A percentile compares a stretch with the other conserved stretches of the same genome.
Evolutionary conservation across 2,113 vertebrate species (phyloP).

Genomic region (Psettodes erumei): DNA sequence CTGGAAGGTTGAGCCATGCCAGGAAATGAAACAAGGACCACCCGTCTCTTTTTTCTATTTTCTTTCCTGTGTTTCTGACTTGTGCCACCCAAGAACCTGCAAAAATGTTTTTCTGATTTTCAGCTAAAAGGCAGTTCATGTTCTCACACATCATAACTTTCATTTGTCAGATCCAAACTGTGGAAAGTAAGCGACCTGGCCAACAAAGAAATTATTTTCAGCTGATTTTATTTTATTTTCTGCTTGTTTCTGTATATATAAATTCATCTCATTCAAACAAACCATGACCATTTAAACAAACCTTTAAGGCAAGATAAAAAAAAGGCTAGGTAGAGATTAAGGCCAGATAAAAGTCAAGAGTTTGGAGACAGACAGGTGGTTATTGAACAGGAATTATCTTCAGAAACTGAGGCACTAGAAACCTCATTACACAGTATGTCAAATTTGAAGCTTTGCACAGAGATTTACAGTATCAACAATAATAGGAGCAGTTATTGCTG

Average conservation of each 20-base stretch:
- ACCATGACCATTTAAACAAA: no score
- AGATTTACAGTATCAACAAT: background rate
- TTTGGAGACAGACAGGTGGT: background rate
- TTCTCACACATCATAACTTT: background rate
- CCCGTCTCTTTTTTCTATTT: background rate
- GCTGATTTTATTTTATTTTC: no score
- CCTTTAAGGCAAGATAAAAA: no score
- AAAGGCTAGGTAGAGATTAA: no score
- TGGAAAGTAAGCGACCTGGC: conserved; percentile 22
- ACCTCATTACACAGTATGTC: background rate
- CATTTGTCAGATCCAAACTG: conserved; percentile 20
- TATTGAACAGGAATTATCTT: conserved; percentile 28
- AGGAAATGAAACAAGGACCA: background rate
- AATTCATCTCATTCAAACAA: no score
- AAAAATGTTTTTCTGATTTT: background rate
- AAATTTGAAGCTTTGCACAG: background rate
- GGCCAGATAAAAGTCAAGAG: background rate
- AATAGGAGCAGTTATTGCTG: background rate
- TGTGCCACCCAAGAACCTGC: background rate
- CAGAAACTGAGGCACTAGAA: background rate
- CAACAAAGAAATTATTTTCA: no score
- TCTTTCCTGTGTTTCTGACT: background rate
- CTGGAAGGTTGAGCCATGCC: background rate
- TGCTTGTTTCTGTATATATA: no score
- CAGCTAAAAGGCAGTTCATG: background rate